A percentile compares a stretch with the other conserved stretches of the same genome.
Conservation (phyloP, 2,113 vertebrate genomes). For the Python bivittatus region DNA sequence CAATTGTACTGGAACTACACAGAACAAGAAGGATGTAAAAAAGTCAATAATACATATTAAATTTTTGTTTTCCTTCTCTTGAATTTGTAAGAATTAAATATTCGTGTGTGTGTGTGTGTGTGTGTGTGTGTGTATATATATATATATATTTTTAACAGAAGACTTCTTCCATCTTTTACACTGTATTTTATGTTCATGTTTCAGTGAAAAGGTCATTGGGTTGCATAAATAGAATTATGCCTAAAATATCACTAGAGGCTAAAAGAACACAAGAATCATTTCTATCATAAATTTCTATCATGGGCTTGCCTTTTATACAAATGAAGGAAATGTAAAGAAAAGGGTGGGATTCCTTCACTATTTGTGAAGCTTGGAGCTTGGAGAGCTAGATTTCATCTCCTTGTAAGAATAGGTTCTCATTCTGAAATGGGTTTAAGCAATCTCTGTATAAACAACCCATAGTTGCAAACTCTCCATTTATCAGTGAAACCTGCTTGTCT, state of each 20-base stretch:
- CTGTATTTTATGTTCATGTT: not conserved
- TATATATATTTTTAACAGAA: not conserved
- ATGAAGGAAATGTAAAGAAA: not conserved
- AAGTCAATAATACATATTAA: not conserved
- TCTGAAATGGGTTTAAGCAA: not conserved
- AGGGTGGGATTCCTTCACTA: not conserved
- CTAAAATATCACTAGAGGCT: not conserved
- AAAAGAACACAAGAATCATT: not conserved
- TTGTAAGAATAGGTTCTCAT: not conserved
- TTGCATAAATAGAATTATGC: not conserved
- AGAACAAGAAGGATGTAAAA: not conserved
- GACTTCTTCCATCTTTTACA: not conserved
- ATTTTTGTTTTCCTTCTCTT: not conserved
- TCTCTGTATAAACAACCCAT: not conserved
- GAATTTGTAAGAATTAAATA: not conserved
- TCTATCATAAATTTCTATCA: not conserved
- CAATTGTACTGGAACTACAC: not conserved
- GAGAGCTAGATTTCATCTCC: not conserved
- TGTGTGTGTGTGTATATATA: no score
- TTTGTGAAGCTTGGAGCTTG: slow-evolving; percentile 5
- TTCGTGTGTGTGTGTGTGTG: not conserved
- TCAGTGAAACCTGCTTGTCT: not conserved
- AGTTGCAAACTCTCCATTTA: not conserved
- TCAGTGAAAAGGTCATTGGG: not conserved
- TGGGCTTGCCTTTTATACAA: not conserved